These are phyloP conservation scores for Thinocorus orbignyianus DNA, from an alignment of 2,113 vertebrate species.

Conservation along the genomic window DNA sequence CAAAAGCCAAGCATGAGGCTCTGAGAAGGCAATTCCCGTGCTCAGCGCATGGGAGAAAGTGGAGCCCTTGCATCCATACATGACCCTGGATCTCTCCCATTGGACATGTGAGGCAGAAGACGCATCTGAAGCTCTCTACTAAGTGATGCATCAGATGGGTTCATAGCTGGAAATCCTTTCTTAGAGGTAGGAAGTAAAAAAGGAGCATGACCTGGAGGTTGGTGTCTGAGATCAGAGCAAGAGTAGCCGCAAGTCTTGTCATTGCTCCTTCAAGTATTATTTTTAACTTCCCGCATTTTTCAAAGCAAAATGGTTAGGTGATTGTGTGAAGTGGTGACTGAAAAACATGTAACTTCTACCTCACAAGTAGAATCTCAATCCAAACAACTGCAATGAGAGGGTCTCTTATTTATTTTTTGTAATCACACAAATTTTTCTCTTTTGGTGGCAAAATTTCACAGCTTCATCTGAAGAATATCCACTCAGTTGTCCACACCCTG, in stretches of 20 bases:
- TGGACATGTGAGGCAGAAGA: rapidly evolving
- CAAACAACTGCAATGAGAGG: not conserved
- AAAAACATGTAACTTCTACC: not conserved
- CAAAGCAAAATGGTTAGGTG: not conserved
- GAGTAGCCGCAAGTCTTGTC: not conserved
- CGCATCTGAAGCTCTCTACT: not conserved
- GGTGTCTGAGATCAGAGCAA: not conserved
- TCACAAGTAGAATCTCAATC: not conserved
- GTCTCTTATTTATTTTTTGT: not conserved
- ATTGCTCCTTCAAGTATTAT: not conserved
- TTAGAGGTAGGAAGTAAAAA: not conserved
- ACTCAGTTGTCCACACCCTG: not conserved
- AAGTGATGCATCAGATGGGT: not conserved
- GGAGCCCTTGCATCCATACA: not conserved
- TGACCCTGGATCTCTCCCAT: not conserved
- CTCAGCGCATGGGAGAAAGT: not conserved
- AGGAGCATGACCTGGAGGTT: not conserved
- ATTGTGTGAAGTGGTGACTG: not conserved
- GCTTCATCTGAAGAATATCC: not conserved
- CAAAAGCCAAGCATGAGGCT: not conserved
- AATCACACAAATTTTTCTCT: not conserved
- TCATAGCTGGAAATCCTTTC: not conserved
- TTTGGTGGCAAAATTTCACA: not conserved
- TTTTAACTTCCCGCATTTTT: not conserved
- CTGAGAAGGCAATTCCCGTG: not conserved